These are phyloP conservation scores for Cremastobaeus sp. DNA, from an alignment of 2,888 invertebrate genomes.

Conservation along the genomic window DNA sequence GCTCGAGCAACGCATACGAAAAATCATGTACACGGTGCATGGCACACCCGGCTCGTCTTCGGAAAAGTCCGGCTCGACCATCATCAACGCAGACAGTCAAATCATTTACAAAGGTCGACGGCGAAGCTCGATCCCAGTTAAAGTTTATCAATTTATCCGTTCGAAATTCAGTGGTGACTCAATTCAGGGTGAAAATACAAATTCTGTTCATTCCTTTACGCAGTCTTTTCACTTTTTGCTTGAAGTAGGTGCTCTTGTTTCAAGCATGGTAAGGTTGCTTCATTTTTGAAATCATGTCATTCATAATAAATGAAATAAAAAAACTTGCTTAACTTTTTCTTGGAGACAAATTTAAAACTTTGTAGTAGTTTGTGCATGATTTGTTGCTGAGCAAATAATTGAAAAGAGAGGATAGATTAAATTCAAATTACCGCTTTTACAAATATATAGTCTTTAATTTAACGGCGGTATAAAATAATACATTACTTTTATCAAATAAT, in stretches of 20 bases:
- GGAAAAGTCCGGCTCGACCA: conserved; percentile 66
- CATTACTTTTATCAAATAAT: conserved; percentile 1
- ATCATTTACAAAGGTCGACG: conserved; percentile 67
- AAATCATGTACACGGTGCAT: conserved; percentile 74
- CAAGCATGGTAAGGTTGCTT: no score
- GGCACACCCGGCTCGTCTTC: conserved; percentile 70
- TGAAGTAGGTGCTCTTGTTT: conserved; percentile 18
- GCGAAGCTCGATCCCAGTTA: conserved; percentile 71
- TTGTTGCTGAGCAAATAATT: no score
- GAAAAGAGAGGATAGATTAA: no score
- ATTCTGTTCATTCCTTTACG: neutral
- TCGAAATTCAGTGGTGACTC: conserved; percentile 69
- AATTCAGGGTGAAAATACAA: conserved; percentile 65
- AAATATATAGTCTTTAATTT: conserved; percentile 34
- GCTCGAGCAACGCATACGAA: conserved; percentile 28
- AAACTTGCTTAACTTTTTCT: no score
- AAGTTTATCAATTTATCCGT: conserved; percentile 72
- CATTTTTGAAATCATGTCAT: no score
- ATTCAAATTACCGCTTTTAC: neutral
- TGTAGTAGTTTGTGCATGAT: no score
- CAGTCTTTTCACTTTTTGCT: neutral
- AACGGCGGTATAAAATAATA: conserved; percentile 33
- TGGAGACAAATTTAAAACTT: no score
- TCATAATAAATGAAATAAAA: no score
- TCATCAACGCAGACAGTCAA: conserved; percentile 67